Base-by-base conservation (phyloP, 1,140 invertebrate genomes). In the Drosophila sulfurigaster region DNA sequence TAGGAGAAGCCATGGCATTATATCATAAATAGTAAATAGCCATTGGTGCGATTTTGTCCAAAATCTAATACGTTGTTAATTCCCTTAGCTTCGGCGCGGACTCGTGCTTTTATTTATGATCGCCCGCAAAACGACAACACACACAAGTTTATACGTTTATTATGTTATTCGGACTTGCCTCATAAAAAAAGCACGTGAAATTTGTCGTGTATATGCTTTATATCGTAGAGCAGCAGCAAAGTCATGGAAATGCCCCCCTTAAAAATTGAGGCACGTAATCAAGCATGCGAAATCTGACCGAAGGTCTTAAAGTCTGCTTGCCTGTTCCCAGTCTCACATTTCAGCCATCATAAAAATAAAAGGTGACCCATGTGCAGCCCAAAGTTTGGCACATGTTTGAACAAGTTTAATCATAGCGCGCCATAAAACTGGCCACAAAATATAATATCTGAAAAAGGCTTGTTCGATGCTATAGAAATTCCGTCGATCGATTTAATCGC, bases 101-200 rank as follows among this genome's bases (percentile, higher is more conserved):
- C 45, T 54, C 77, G 64, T 74, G 74, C 69, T 70, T 58, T 81
- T 80, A 83, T 83, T 83, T 83, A 85, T 75, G 78, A 81, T 51
- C 51, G 73, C 51, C 64, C 59, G 66, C 69, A 51, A 59, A 32
- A 32, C 41, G 13, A 51, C 56, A 68, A 25, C 30, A 72, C 52
- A 77, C 20, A 4, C 20, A 25, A 25, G 51, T 80, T 87, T 87
- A 87, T 88, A 69, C 69, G 77, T 87, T 83, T 88, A 83, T 82
- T 49, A 51, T 35, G 25, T 13, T 48, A 16, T 41, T 52, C 32
- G 45, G 32, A 35, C 8, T 20, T 45, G 57, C 30, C 15, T 7
- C 43, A 43, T 57, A 58, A 63, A 75, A 57, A 59, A 28, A 68
- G 45, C 81, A 83, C 81, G 81, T 82, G 81, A 82, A 67, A 59